Conservation (phyloP, 2,888 invertebrate genomes). For the Margaritifera margaritifera region DNA sequence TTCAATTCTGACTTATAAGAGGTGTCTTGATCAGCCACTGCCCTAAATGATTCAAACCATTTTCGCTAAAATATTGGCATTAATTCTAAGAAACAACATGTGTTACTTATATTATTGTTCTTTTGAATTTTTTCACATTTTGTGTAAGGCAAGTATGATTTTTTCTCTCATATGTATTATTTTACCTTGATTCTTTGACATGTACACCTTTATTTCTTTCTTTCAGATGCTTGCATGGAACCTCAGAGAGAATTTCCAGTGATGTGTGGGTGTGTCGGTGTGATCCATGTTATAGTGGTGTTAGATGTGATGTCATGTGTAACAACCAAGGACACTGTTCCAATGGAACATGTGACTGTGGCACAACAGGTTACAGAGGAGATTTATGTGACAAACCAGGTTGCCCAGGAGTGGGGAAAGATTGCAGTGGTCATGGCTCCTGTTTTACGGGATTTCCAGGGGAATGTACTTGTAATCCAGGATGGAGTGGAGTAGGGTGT, state of each 20-base stretch:
- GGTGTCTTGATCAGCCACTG: too few species aligned
- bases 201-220: too few species aligned
- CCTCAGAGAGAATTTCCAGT: slow-evolving; percentile 7
- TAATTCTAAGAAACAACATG: too few species aligned
- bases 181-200: too few species aligned
- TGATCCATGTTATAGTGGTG: slow-evolving; percentile 43
- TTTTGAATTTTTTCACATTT: too few species aligned
- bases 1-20: too few species aligned
- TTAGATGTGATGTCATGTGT: slow-evolving; percentile 30
- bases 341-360: slow-evolving; percentile 41
- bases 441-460: slow-evolving; percentile 41
- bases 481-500: slow-evolving; percentile 51
- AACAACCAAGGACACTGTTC: slow-evolving; percentile 30
- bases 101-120: too few species aligned
- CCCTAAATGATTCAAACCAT: too few species aligned
- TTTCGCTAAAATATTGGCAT: too few species aligned
- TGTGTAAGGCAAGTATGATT: too few species aligned
- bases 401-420: slow-evolving; percentile 47
- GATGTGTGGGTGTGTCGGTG: slow-evolving; percentile 45
- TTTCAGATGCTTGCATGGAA: slow-evolving; percentile 4
- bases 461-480: slow-evolving; percentile 45
- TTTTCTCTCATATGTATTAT: too few species aligned
- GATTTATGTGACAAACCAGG: slow-evolving; percentile 42
- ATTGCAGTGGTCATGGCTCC: slow-evolving; percentile 50
- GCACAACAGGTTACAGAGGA: slow-evolving; percentile 47